A percentile compares a stretch with the other conserved stretches of the same genome.
phyloP scores from a whole-genome alignment of 2,113 vertebrate genomes.

The Camelus bactrianus region DNA sequence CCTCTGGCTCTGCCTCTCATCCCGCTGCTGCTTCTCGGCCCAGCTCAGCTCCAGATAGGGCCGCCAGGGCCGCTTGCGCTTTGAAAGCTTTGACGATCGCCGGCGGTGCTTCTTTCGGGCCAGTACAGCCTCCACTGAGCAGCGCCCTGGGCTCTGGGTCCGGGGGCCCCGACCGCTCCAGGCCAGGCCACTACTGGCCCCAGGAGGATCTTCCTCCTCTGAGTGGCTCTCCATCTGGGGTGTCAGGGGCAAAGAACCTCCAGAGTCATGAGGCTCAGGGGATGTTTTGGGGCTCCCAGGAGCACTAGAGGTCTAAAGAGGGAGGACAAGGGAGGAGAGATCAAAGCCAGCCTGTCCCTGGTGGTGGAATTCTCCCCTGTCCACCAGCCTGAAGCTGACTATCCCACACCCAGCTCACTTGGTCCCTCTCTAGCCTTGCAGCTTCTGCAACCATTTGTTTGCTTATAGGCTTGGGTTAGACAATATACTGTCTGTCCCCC shows the following conservation, averaged over 20 bases:
- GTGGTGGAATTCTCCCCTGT: neutral
- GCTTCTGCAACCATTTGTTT: neutral
- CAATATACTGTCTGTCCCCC: neutral
- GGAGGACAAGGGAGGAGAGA: neutral
- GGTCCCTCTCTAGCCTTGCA: neutral
- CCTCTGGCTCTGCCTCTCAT: constrained; percentile 91
- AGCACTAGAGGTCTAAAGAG: constrained; percentile 41
- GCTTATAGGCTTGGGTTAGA: neutral
- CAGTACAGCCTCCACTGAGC: constrained; percentile 78
- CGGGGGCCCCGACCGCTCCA: neutral
- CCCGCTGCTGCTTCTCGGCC: constrained; percentile 92
- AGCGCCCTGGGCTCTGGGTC: constrained; percentile 64
- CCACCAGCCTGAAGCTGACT: neutral
- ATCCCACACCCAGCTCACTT: neutral
- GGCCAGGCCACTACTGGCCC: neutral
- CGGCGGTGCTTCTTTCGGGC: constrained; percentile 90
- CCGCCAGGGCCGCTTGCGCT: constrained; percentile 93
- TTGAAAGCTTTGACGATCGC: constrained; percentile 84
- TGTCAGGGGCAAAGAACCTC: neutral
- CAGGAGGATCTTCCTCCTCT: constrained; percentile 32
- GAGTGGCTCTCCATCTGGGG: constrained; percentile 30
- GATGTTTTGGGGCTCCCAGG: constrained; percentile 3
- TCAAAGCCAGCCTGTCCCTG: neutral
- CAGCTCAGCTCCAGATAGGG: constrained; percentile 93
- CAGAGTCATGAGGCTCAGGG: constrained; percentile 1